phyloP scores from a whole-genome alignment of 2,113 vertebrate species.

The Hemiscyllium ocellatum region DNA sequence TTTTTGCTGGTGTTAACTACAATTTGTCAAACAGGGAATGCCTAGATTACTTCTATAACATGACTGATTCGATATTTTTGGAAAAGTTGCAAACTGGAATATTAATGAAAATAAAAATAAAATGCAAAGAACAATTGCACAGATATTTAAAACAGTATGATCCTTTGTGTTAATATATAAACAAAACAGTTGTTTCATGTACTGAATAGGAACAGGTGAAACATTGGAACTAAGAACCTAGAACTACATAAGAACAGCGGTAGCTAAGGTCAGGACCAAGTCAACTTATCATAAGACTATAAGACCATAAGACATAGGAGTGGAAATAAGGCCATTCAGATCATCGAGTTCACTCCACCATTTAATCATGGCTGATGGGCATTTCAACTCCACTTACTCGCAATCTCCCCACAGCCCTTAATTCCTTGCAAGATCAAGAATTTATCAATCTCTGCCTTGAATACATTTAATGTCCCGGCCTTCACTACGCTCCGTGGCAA shows the following conservation, averaged over 20 bases:
- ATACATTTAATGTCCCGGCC: no score
- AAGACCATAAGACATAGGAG: no score
- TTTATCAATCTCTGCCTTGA: no score
- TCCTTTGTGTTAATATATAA: not conserved
- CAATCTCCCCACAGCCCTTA: no score
- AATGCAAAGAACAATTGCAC: not conserved
- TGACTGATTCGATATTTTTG: not conserved
- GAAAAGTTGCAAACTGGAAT: not conserved
- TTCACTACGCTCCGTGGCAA: no score
- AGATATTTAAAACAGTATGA: not conserved
- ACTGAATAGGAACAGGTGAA: not conserved
- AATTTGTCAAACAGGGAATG: not conserved
- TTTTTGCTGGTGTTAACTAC: not conserved
- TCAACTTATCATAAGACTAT: not conserved
- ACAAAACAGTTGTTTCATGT: slow-evolving; percentile 1
- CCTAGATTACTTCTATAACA: not conserved
- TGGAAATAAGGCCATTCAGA: no score
- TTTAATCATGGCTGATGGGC: no score
- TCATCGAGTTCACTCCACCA: no score
- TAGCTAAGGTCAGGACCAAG: not conserved
- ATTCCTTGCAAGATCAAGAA: no score
- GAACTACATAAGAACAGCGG: not conserved
- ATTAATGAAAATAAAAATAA: slow-evolving; percentile 13
- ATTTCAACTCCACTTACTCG: no score
- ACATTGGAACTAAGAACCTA: not conserved